Evolutionary conservation across 2,797 vertebrate genomes (phyloP), one percentile per base, ranked within the genome.

Genomic region (Serranus cabrilla): DNA sequence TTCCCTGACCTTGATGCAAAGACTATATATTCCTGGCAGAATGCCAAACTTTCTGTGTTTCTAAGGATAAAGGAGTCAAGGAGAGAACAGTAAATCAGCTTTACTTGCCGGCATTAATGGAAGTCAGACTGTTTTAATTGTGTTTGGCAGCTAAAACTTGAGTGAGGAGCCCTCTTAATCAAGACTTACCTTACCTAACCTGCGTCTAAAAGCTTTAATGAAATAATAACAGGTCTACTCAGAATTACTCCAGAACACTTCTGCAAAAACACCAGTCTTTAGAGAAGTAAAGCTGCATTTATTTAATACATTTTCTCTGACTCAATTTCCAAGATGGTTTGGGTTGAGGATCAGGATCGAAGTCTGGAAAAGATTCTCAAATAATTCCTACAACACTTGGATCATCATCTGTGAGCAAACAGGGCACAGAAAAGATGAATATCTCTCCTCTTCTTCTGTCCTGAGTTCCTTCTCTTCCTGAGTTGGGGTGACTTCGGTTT

Each of bases 1-100:
- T 71, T 77, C 49, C 17, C 17, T 62, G 75, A 83, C 78, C 74
- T 84, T 80, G 63, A 75, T 56, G 52, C 56, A 60, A 69, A 87
- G 40, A 57, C 52, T 42, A 43, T 51, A 45, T 55, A 55, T 60
- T 72, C 71, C 21, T 58, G 42, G 27, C 37, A 57, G 52, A 50
- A 62, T 42, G 17, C 23, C 25, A 69, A 31, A 12, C 16, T 2
- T 16, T 17, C 7, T 46, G 13, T 27, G 11, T 59, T 55, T 57
- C 14, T 34, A 9, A 21, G 46, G 17, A 21, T 31, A 54, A 61
- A 43, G 31, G 3, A 45, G 58, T 27, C 10, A 31, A 31, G 13
- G 11, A 55, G 34, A 60, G 43, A 27, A 47, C 9, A 55, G 40
- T 43, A 49, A 71, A 71, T 64, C 23, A 58, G 7, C 10, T 59